Conservation (phyloP, 2,113 vertebrate species). For the Seriola aureovittata region DNA sequence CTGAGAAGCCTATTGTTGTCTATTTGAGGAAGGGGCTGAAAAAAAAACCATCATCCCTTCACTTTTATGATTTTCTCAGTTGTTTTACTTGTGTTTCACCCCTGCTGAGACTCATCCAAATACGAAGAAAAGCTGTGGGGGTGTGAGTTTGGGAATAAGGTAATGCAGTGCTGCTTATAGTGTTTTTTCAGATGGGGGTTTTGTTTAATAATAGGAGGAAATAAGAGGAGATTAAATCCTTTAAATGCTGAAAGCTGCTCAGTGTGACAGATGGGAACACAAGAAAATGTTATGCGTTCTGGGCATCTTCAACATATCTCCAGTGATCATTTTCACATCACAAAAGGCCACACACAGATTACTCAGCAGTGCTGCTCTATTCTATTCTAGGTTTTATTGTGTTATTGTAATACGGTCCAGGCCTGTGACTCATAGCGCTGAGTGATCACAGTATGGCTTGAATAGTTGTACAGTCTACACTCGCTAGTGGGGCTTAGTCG, state of each 20-base stretch:
- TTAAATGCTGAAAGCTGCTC: neutral
- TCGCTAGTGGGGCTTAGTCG: neutral
- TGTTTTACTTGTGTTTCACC: neutral
- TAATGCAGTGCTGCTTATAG: neutral
- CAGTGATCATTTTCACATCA: slow-evolving; percentile 28
- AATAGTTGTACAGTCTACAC: slow-evolving; percentile 23
- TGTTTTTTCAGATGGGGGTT: neutral
- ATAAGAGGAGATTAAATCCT: slow-evolving; percentile 10
- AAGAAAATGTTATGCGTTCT: neutral
- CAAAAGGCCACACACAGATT: slow-evolving; percentile 47
- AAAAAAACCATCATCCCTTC: neutral
- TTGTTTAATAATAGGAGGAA: slow-evolving; percentile 8
- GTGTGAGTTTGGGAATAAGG: slow-evolving; percentile 5
- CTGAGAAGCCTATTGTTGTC: slow-evolving; percentile 7
- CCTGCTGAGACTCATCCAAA: slow-evolving; percentile 35
- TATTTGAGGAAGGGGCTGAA: slow-evolving; percentile 17
- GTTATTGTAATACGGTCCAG: slow-evolving; percentile 29
- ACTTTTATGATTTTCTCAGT: slow-evolving; percentile 8
- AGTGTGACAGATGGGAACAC: neutral
- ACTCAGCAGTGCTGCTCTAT: slow-evolving; percentile 30
- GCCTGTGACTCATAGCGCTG: slow-evolving; percentile 44
- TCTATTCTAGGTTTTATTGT: slow-evolving; percentile 49
- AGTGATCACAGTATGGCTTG: slow-evolving; percentile 7
- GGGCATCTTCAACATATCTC: slow-evolving; percentile 11
- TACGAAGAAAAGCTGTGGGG: slow-evolving; percentile 12